These are phyloP conservation scores for Bradynema listronoti DNA, from an alignment of 1,140 invertebrate genomes.

Conservation along the genomic window DNA sequence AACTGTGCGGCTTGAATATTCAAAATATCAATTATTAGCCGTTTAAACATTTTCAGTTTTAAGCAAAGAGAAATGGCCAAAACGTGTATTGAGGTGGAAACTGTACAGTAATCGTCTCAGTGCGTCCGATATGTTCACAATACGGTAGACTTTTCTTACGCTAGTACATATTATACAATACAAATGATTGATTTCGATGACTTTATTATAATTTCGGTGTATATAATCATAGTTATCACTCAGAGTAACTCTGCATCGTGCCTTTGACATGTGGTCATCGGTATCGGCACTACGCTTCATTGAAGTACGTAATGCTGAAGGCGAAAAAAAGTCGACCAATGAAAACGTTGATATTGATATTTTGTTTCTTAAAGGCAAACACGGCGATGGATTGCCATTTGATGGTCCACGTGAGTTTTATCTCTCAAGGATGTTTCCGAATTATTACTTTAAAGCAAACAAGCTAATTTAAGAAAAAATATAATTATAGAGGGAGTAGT, in stretches of 20 bases:
- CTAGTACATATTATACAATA: constrained; percentile 5
- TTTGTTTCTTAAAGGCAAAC: constrained; percentile 39
- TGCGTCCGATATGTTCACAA: constrained; percentile 35
- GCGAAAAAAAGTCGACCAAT: background rate
- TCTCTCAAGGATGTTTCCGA: constrained; percentile 6
- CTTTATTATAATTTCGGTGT: background rate
- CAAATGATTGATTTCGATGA: background rate
- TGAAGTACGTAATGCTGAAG: constrained; percentile 30
- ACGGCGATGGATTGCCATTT: constrained; percentile 50
- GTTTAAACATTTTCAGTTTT: constrained; percentile 44
- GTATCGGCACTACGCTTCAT: constrained; percentile 41
- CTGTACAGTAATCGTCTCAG: constrained; percentile 29
- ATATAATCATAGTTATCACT: background rate
- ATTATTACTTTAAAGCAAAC: constrained; percentile 11
- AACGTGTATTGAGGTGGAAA: constrained; percentile 27
- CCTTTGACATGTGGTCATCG: constrained; percentile 46
- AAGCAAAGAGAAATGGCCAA: constrained; percentile 32
- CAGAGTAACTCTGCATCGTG: constrained; percentile 52
- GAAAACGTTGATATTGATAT: constrained; percentile 17
- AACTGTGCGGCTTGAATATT: too few species aligned
- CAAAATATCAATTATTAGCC: too few species aligned
- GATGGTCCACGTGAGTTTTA: constrained; percentile 39
- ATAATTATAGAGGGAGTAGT: constrained; percentile 47
- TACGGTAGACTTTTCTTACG: constrained; percentile 16
- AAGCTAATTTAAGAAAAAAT: constrained; percentile 4